phyloP scores from a whole-genome alignment of 92 coral and sea anemone genomes.

The Zoanthus solanderi region DNA sequence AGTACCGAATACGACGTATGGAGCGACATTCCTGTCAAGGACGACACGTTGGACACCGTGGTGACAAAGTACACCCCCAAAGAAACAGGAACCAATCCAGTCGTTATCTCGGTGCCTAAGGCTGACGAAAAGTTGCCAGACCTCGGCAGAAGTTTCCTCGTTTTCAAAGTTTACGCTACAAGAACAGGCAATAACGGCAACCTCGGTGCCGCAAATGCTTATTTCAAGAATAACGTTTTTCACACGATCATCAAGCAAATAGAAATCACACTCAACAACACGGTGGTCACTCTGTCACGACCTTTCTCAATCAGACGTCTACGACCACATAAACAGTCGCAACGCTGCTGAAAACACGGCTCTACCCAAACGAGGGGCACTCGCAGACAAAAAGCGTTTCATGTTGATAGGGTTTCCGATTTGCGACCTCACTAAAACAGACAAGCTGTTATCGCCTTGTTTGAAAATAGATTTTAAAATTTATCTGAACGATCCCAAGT shows the following conservation, averaged over 20 bases:
- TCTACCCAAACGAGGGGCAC: neutral
- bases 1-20: neutral
- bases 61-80: too few relatives aligned
- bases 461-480: constrained; percentile 26
- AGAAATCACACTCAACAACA: constrained; percentile 41
- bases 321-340: constrained; percentile 20
- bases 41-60: too few relatives aligned
- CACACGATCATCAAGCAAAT: constrained; percentile 32
- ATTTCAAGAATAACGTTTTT: constrained; percentile 28
- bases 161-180: neutral
- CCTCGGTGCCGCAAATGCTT: neutral
- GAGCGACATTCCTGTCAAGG: too few relatives aligned
- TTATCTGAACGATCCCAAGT: constrained; percentile 12
- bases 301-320: constrained; percentile 33
- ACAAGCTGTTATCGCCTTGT: constrained; percentile 29
- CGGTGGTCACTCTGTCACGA: constrained; percentile 32
- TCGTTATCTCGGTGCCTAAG: too few relatives aligned
- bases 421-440: constrained; percentile 12
- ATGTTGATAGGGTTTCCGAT: constrained; percentile 50
- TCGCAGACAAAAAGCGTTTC: neutral
- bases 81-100: too few relatives aligned
- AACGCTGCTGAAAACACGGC: constrained; percentile 25
- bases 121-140: constrained; percentile 16
- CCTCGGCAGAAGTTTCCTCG: constrained; percentile 9
- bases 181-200: neutral